phyloP scores from a whole-genome alignment of 2,888 invertebrate species.

The Cantharis rustica region DNA sequence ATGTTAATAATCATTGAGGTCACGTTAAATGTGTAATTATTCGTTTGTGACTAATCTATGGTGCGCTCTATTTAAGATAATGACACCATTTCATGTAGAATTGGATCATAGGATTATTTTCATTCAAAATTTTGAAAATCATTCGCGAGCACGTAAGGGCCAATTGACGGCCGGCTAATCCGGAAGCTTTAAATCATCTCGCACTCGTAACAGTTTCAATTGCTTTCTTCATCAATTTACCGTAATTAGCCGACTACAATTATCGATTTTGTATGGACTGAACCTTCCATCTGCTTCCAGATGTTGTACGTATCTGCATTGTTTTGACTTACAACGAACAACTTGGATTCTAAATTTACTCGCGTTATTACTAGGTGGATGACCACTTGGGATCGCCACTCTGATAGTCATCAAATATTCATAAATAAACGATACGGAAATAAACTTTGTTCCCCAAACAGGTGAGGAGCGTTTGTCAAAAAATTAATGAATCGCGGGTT shows the following conservation, averaged over 20 bases:
- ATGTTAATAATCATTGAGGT: conserved; percentile 6
- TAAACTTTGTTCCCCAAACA: neutral
- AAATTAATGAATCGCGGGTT: neutral
- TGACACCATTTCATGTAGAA: conserved; percentile 11
- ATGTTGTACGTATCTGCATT: neutral
- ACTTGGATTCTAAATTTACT: neutral
- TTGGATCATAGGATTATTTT: neutral
- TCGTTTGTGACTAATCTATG: conserved; percentile 14
- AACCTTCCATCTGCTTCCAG: neutral
- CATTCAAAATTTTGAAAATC: neutral
- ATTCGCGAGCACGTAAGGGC: neutral
- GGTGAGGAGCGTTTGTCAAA: neutral
- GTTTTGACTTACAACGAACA: neutral
- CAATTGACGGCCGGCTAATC: neutral
- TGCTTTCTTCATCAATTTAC: neutral
- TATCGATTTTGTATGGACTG: neutral
- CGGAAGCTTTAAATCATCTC: neutral
- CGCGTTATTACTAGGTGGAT: neutral
- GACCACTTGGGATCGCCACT: neutral
- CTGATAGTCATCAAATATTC: neutral
- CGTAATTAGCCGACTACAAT: neutral
- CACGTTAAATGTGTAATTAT: conserved; percentile 3
- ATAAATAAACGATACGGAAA: neutral
- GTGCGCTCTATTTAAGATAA: conserved; percentile 18
- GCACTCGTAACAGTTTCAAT: neutral